Evolutionary conservation across 2,797 vertebrate genomes (phyloP), one percentile per base, ranked within the genome.

Genomic region (Sebastes vulpes): DNA sequence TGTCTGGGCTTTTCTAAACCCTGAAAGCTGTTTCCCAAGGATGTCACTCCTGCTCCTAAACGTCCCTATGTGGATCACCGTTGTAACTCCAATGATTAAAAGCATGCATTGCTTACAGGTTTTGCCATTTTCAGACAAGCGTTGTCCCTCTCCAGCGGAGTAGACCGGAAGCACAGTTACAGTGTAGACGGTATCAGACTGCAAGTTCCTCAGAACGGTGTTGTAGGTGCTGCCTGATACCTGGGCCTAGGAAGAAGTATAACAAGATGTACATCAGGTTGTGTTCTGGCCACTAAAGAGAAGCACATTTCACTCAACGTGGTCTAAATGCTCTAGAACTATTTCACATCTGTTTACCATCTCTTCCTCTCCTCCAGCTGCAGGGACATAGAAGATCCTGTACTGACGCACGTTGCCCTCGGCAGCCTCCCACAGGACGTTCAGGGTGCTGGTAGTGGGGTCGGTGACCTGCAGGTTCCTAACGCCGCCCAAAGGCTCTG

Each of bases 371-470:
- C 97, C 97, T 65, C 97, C 98, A 74, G 95, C 91, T 32, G 96
- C 93, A 31, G 98, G 97, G 29, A 96, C 89, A 66, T 99, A 99
- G 92, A 95, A 97, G 79, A 99, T 88, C 84, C 96, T 97, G 83
- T 99, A 99, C 76, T 98, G 98, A 0, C 98, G 97, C 54, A 98
- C 98, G 18, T 87, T 98, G 50, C 99, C 98, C 86, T 99, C 98
- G 16, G 98, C 98, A 0, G 98, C 95, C 85, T 99, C 98, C 99
- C 99, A 99, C 26, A 95, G 92, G 70, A 99, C 94, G 54, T 96
- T 98, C 88, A 99, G 72, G 26, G 97, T 96, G 93, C 97, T 99
- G 72, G 97, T 98, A 20, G 98, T 98, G 42, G 98, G 98, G 81
- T 99, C 97, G 12, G 96, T 99, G 10, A 99, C 98, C 50, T 89